Evolutionary conservation across 2,113 vertebrate species (phyloP).

Genomic region (Megalops atlanticus): DNA sequence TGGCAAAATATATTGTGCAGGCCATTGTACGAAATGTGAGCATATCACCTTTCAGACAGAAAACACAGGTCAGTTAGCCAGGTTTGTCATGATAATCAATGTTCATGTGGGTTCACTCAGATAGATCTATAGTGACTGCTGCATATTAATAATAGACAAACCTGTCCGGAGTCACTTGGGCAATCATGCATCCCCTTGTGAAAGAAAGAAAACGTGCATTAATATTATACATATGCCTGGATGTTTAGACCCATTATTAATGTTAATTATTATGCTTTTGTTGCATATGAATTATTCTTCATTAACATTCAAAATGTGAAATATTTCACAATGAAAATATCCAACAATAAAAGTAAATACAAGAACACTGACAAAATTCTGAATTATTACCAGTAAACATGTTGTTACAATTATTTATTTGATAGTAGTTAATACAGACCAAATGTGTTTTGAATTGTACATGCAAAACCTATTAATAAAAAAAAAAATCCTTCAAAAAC

Average conservation of each 20-base stretch:
- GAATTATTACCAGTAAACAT: no score
- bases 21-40: neutral
- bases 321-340: neutral
- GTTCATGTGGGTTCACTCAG: slow-evolving; percentile 79
- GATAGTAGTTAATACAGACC: no score
- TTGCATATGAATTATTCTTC: neutral
- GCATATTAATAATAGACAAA: slow-evolving; percentile 92
- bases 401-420: no score
- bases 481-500: slow-evolving; percentile 13
- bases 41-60: slow-evolving; percentile 1
- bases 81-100: slow-evolving; percentile 87
- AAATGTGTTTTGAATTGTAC: no score
- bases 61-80: slow-evolving; percentile 61
- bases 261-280: slow-evolving; percentile 34
- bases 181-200: slow-evolving; percentile 86
- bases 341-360: neutral
- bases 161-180: slow-evolving; percentile 87
- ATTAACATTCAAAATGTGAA: neutral
- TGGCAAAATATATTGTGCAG: neutral
- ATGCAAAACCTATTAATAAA: neutral
- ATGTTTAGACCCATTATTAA: slow-evolving; percentile 43
- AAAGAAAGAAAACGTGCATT: slow-evolving; percentile 55
- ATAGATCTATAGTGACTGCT: slow-evolving; percentile 80
- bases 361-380: neutral
- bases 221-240: slow-evolving; percentile 56